These are phyloP conservation scores for Drosophila colorata DNA, from an alignment of 2,888 invertebrate species.

Conservation along the genomic window DNA sequence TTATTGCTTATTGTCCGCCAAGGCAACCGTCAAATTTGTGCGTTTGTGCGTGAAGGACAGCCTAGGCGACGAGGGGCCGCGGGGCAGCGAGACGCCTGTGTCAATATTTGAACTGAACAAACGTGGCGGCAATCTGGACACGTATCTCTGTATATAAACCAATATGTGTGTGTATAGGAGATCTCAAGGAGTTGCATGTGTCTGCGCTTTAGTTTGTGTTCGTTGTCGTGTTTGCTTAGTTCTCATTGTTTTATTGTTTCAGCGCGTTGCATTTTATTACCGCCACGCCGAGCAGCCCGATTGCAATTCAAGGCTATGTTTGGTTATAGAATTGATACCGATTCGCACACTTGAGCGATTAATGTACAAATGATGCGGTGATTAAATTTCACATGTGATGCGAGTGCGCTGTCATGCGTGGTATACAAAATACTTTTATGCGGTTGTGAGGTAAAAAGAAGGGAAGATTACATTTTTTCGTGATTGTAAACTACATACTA, in stretches of 20 bases:
- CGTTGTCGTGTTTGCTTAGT: conserved; percentile 50
- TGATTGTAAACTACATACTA: no score
- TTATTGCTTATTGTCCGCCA: conserved; percentile 77
- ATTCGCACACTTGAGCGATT: conserved; percentile 4
- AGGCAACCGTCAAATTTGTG: conserved; percentile 68
- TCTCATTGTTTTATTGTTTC: conserved; percentile 63
- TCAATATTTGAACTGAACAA: conserved; percentile 55
- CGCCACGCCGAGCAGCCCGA: conserved; percentile 7
- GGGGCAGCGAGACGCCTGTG: conserved; percentile 48
- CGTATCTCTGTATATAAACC: conserved; percentile 36
- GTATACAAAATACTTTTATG: no score
- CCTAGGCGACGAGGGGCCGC: conserved; percentile 1
- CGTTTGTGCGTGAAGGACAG: conserved; percentile 70
- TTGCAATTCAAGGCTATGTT: conserved; percentile 24
- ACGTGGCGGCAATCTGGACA: conserved; percentile 62
- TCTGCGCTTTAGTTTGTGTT: conserved; percentile 13
- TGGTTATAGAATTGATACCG: conserved; percentile 9
- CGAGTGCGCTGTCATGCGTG: no score
- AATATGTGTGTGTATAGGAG: background rate
- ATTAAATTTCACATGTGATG: background rate
- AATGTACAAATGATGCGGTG: no score
- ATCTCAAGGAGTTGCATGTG: conserved; percentile 31
- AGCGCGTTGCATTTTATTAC: conserved; percentile 51
- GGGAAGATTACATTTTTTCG: no score
- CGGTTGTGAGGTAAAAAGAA: no score